phyloP scores from a whole-genome alignment of 2,113 vertebrate species.

The Sinocyclocheilus rhinocerous region DNA sequence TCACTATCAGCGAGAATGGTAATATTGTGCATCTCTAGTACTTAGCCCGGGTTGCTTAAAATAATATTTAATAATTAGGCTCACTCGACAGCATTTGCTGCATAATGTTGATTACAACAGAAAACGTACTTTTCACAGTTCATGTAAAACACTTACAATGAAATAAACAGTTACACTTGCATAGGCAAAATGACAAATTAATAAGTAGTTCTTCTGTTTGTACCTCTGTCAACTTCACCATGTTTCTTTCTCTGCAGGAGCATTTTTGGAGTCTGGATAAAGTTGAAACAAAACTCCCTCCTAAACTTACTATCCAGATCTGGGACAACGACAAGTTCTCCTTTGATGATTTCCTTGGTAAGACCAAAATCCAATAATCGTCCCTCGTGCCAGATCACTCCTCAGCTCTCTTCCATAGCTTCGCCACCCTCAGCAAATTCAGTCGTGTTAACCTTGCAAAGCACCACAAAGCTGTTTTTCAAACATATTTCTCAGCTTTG shows the following conservation, averaged over 20 bases:
- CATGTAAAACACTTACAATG: neutral
- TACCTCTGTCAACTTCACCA: neutral
- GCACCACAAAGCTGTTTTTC: constrained; percentile 53
- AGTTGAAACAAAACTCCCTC: constrained; percentile 86
- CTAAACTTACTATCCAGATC: constrained; percentile 86
- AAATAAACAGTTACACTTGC: neutral
- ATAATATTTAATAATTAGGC: neutral
- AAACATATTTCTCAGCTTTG: constrained; percentile 51
- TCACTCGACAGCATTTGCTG: neutral
- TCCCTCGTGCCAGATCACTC: neutral
- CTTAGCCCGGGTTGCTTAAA: neutral
- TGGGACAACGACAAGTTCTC: constrained; percentile 99
- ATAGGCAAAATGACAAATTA: neutral
- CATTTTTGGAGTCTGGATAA: constrained; percentile 97
- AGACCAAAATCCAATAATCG: constrained; percentile 50
- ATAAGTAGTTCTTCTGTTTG: neutral
- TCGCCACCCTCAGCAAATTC: constrained; percentile 36
- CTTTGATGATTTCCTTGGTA: constrained; percentile 96
- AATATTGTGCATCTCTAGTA: neutral
- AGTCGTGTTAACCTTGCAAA: constrained; percentile 40
- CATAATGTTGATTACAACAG: neutral
- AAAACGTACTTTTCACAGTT: neutral
- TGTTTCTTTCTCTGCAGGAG: constrained; percentile 74
- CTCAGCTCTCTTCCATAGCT: constrained; percentile 8
- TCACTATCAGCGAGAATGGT: neutral